phyloP scores from a whole-genome alignment of 2,113 vertebrate genomes.

The Coptodon bakossiorum region DNA sequence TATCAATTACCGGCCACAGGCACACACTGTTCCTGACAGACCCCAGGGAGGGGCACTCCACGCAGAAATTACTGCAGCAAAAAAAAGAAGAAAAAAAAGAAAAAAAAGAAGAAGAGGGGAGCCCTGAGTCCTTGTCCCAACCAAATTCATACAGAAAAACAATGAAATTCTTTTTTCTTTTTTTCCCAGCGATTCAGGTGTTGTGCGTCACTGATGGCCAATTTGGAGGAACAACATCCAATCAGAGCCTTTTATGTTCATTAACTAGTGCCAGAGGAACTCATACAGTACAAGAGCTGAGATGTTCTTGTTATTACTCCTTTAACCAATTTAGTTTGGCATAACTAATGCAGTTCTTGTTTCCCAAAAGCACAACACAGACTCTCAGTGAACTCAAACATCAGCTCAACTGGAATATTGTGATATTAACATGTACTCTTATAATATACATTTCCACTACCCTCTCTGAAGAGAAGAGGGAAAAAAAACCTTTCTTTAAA shows the following conservation, averaged over 20 bases:
- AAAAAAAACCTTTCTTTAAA: background rate
- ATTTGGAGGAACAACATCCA: background rate
- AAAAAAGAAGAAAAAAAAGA: background rate
- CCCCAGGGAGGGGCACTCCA: conserved; percentile 49
- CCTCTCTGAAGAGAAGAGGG: background rate
- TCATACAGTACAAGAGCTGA: background rate
- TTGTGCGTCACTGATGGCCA: background rate
- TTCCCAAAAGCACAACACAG: background rate
- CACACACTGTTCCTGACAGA: conserved; percentile 62
- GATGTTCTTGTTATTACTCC: background rate
- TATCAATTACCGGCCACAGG: conserved; percentile 70
- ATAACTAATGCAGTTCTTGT: background rate
- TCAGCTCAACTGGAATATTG: background rate
- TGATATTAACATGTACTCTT: background rate
- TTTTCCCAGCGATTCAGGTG: background rate
- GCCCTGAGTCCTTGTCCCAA: background rate
- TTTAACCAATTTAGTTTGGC: background rate
- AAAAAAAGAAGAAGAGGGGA: background rate
- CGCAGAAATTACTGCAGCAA: conserved; percentile 38
- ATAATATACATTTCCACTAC: background rate
- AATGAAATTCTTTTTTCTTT: background rate
- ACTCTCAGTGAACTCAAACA: background rate
- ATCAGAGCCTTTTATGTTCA: background rate
- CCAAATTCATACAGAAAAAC: background rate
- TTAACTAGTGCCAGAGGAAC: background rate